Evolutionary conservation across 2,888 invertebrate genomes (phyloP).

Genomic region (Cheilosia variabilis): DNA sequence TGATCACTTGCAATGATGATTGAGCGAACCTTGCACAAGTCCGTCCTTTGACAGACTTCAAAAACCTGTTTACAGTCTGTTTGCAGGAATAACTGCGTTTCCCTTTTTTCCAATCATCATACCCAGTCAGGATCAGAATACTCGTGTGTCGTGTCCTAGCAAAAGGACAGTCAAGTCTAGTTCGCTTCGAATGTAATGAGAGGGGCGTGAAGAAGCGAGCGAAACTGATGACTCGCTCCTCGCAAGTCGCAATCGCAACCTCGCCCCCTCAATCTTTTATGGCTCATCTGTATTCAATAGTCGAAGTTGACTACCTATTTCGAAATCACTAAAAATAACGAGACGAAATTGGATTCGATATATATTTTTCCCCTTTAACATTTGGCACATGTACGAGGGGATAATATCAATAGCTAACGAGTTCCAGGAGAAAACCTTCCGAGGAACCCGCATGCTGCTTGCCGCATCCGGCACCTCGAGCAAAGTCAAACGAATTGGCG

Average conservation of each 20-base stretch:
- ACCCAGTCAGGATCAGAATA: neutral
- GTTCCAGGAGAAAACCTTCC: conserved; percentile 18
- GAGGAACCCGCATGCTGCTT: neutral
- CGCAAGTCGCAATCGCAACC: no score
- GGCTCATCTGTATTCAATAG: conserved; percentile 65
- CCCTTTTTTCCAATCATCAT: conserved; percentile 48
- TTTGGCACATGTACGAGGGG: conserved; percentile 50
- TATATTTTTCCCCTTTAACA: conserved; percentile 46
- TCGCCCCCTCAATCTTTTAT: conserved; percentile 41
- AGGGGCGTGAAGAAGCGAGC: conserved; percentile 16
- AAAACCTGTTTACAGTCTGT: conserved; percentile 55
- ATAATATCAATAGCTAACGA: conserved; percentile 57
- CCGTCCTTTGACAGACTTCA: conserved; percentile 31
- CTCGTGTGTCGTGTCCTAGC: conserved; percentile 10
- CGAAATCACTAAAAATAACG: conserved; percentile 67
- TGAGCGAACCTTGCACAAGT: conserved; percentile 24
- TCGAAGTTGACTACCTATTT: conserved; percentile 59
- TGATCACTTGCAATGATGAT: conserved; percentile 40
- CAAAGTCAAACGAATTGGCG: conserved; percentile 34
- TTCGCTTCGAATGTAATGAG: conserved; percentile 14
- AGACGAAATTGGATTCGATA: conserved; percentile 57
- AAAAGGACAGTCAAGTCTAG: conserved; percentile 33
- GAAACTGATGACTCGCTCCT: neutral
- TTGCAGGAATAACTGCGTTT: conserved; percentile 16
- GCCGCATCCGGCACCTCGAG: neutral